Conservation (phyloP, 2,888 invertebrate genomes). For the Drosophila pseudotakahashii region DNA sequence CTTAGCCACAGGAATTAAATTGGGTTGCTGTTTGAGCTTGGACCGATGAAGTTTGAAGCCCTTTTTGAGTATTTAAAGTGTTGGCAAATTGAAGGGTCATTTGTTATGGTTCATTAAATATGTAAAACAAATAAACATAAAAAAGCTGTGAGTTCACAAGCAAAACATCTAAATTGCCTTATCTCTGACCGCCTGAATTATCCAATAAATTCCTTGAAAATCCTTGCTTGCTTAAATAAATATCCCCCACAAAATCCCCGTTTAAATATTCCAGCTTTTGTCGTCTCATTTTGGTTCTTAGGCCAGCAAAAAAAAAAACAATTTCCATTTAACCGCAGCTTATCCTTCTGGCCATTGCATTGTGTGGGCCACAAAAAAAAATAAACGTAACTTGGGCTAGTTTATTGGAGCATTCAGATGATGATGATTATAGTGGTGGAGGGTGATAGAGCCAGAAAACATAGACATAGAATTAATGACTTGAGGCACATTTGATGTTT, state of each 20-base stretch:
- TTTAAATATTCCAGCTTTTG: conserved; percentile 22
- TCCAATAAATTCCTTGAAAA: conserved; percentile 2
- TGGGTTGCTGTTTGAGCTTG: conserved; percentile 7
- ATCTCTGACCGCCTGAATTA: neutral
- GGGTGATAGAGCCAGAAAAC: neutral
- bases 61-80: neutral
- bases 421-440: neutral
- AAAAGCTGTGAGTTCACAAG: no score
- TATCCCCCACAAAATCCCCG: conserved; percentile 4
- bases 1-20: conserved; percentile 34
- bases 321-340: conserved; percentile 43
- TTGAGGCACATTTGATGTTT: conserved; percentile 39
- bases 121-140: neutral
- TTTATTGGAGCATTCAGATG: conserved; percentile 21
- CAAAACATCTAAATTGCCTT: neutral
- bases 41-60: conserved; percentile 11
- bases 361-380: conserved; percentile 30
- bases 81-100: neutral
- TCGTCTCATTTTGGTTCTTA: conserved; percentile 1
- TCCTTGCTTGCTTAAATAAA: neutral
- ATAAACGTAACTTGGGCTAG: conserved; percentile 42
- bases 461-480: conserved; percentile 43
- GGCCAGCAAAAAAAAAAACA: conserved; percentile 11
- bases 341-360: conserved; percentile 34
- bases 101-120: neutral